phyloP scores from a whole-genome alignment of 2,797 vertebrate genomes.

The Alcedo atthis region DNA sequence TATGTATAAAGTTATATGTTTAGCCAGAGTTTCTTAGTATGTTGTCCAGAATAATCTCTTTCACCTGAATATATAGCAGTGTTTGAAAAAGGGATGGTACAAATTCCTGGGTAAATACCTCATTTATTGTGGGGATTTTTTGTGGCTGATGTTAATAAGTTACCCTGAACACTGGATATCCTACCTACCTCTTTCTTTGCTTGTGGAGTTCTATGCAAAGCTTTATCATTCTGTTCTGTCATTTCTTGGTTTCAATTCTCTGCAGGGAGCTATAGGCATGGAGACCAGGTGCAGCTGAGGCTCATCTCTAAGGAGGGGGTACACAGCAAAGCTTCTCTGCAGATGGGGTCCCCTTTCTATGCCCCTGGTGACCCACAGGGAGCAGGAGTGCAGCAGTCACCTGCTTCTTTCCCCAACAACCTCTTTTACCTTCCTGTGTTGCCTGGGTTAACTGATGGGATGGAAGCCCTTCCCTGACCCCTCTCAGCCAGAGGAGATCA shows the following conservation, averaged over 20 bases:
- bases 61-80: neutral
- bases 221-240: neutral
- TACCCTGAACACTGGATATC: neutral
- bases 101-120: neutral
- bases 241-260: neutral
- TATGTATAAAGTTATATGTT: neutral
- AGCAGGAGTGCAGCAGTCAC: neutral
- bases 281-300: neutral
- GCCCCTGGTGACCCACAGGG: neutral
- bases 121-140: neutral
- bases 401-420: neutral
- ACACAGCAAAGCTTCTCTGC: neutral
- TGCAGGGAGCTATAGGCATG: neutral
- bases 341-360: neutral
- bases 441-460: neutral
- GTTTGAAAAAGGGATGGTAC: neutral
- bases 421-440: neutral
- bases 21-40: neutral
- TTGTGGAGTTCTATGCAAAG: neutral
- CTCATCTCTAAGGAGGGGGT: neutral
- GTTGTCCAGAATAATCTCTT: neutral
- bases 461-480: neutral
- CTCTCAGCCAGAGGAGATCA: neutral
- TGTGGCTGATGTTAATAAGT: neutral
- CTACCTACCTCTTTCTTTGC: neutral